Percentiles rank a stretch among this genome's conserved stretches.
phyloP scores from a whole-genome alignment of 1,140 invertebrate genomes.

The Drosophila prosaltans region DNA sequence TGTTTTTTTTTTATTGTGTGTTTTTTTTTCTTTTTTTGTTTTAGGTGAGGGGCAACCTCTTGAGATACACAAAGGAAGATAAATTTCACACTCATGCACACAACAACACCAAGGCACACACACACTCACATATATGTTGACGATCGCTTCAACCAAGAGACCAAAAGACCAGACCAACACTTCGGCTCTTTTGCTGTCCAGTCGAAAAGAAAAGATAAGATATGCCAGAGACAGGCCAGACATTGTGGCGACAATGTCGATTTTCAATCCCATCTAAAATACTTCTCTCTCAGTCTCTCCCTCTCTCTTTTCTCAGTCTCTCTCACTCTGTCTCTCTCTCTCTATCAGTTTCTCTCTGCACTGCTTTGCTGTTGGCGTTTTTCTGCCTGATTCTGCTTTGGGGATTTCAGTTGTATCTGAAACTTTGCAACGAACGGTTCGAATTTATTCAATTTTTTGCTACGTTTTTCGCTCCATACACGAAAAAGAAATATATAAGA shows the following conservation, averaged over 20 bases:
- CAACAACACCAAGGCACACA: slow-evolving; percentile 6
- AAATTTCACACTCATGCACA: slow-evolving; percentile 74
- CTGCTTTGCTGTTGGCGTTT: slow-evolving; percentile 22
- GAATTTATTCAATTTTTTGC: slow-evolving; percentile 37
- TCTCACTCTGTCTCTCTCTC: slow-evolving; percentile 42
- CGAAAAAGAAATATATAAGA: not conserved
- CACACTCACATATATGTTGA: slow-evolving; percentile 1
- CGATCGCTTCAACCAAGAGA: slow-evolving; percentile 9
- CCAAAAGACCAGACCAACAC: slow-evolving; percentile 7
- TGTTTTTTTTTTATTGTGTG: slow-evolving; percentile 37
- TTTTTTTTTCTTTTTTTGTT: slow-evolving; percentile 45
- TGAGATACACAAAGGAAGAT: slow-evolving; percentile 80
- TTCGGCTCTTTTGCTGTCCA: slow-evolving; percentile 56
- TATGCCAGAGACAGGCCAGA: slow-evolving; percentile 75
- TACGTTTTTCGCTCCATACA: slow-evolving; percentile 27
- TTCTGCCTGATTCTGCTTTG: slow-evolving; percentile 4
- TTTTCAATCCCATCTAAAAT: slow-evolving; percentile 42
- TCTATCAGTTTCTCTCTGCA: slow-evolving; percentile 45
- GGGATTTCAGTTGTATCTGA: slow-evolving; percentile 66
- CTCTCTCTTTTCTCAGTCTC: slow-evolving; percentile 33
- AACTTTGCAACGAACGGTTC: slow-evolving; percentile 74
- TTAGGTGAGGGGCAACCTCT: slow-evolving; percentile 70
- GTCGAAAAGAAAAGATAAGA: slow-evolving; percentile 69
- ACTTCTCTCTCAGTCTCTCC: slow-evolving; percentile 11
- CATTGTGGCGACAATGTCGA: slow-evolving; percentile 74